Evolutionary conservation across 2,113 vertebrate species (phyloP).

Genomic region (Tor tambroides): DNA sequence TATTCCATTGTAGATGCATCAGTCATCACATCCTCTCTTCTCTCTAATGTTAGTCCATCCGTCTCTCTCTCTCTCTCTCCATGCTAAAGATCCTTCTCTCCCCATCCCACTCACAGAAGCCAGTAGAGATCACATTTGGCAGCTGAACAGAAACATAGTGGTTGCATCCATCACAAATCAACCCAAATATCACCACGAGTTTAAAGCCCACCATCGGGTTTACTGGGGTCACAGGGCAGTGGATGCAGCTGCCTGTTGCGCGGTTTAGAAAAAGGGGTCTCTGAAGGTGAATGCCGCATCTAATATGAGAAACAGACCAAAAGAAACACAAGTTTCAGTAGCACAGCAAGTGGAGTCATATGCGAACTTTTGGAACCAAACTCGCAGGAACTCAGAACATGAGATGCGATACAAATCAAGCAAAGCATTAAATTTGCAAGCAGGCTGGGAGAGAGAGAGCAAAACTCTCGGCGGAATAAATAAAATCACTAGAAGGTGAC

Average conservation of each 20-base stretch:
- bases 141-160: constrained; percentile 33
- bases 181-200: constrained; percentile 34
- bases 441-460: not conserved
- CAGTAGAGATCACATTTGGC: constrained; percentile 48
- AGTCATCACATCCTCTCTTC: constrained; percentile 5
- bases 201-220: constrained; percentile 13
- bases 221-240: not conserved
- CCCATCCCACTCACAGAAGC: constrained; percentile 45
- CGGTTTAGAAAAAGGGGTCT: not conserved
- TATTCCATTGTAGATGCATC: constrained; percentile 28
- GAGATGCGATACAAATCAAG: not conserved
- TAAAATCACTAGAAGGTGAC: constrained; percentile 37
- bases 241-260: not conserved
- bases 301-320: not conserved
- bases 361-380: not conserved
- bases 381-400: not conserved
- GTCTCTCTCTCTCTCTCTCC: not conserved
- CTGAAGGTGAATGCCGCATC: not conserved
- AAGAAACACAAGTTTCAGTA: not conserved
- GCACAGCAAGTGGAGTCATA: not conserved
- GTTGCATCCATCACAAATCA: constrained; percentile 42
- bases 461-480: constrained; percentile 37
- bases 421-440: constrained; percentile 17
- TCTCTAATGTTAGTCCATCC: not conserved
- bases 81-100: constrained; percentile 10